Base-by-base conservation (phyloP, 2,113 vertebrate genomes). In the Onychostruthus taczanowskii region DNA sequence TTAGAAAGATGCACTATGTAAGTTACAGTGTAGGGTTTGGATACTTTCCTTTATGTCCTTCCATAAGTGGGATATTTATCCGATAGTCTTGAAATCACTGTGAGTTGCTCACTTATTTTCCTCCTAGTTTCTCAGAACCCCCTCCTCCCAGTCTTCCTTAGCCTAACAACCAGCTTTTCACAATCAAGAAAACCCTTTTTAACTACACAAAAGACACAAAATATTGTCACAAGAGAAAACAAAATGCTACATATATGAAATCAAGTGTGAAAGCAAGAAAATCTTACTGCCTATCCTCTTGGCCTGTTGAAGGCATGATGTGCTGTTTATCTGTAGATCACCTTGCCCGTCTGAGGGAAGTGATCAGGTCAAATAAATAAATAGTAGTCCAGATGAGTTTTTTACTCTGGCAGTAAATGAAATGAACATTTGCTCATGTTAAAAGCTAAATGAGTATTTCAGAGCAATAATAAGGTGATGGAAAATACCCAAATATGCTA, bases 291-390 rank as follows among this genome's bases (percentile, higher is more conserved):
- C 20, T 72, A n/a, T 35, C 33, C 58, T 35, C 14, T 52, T 89
- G 61, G 64, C 35, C 53, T 6, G 2, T 31, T 92, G 28, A 75
- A 72, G 63, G 52, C 47, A 52, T 15, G 53, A 81, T 89, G 39
- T 90, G 26, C 41, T 94, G 58, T 49, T 93, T 66, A 56, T 93
- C 81, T 87, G 49, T 69, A 52, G 78, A 92, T 31, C 41, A 61
- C 58, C 28, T 89, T 85, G 49, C 18, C 81, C n/a, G 35, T 50
- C 66, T 95, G 62, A 66, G 75, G 74, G 41, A 89, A 75, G 33
- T 13, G 64, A 68, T 87, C 49, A 52, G 30, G 66, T 84, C 92
- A 92, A 77, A 87, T 76, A 91, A 88, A 83, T 74, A 93, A 85
- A 61, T 33, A 83, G 68, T 61, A 53, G 63, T 66, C 30, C 44